These are phyloP conservation scores for Actenoides lindsayi DNA, from an alignment of 2,113 vertebrate genomes.

Conservation along the genomic window DNA sequence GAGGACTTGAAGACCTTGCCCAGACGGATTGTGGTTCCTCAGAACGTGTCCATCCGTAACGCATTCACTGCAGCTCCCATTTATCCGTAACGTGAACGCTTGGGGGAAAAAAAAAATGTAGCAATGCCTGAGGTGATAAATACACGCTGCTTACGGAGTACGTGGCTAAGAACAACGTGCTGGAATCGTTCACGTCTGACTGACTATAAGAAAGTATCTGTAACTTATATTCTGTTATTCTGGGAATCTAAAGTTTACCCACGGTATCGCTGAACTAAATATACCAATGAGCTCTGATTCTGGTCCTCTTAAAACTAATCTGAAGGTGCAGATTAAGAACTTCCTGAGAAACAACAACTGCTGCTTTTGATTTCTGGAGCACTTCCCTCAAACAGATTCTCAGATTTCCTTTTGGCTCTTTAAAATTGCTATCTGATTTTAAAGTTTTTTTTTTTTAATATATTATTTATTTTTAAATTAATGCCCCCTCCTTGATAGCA, in stretches of 20 bases:
- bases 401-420: slow-evolving; percentile 7
- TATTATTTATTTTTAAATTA: not conserved
- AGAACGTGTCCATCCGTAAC: not conserved
- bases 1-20: slow-evolving; percentile 25
- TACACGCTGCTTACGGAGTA: not conserved
- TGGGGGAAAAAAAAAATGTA: not conserved
- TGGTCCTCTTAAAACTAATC: not conserved
- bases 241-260: not conserved
- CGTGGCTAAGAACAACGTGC: not conserved
- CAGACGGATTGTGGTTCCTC: not conserved
- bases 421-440: not conserved
- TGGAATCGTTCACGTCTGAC: not conserved
- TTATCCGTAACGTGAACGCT: not conserved
- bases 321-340: not conserved
- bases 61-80: not conserved
- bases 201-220: not conserved
- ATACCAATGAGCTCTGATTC: not conserved
- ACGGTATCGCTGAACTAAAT: not conserved
- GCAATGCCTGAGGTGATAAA: not conserved
- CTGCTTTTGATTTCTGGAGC: slow-evolving; percentile 33
- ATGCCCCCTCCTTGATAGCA: not conserved
- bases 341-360: not conserved
- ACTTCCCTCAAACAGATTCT: not conserved
- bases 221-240: not conserved
- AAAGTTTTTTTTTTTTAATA: not conserved